A percentile compares a stretch with the other conserved stretches of the same genome.
Conservation (phyloP, 1,140 invertebrate genomes). For the Trypoxylus dichotomus region DNA sequence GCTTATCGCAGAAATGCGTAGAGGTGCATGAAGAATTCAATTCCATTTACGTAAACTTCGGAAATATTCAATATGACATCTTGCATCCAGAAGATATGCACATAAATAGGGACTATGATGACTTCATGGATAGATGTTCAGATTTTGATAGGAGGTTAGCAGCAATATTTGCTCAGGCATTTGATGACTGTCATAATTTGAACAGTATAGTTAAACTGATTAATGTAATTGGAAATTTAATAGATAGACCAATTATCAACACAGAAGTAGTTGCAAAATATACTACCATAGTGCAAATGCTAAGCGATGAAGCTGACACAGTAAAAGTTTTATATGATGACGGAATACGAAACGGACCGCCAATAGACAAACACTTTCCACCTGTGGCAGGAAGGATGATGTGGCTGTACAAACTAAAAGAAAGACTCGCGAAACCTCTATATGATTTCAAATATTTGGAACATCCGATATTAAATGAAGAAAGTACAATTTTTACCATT, state of each 20-base stretch:
- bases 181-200: constrained; percentile 75
- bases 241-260: constrained; percentile 72
- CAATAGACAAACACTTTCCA: constrained; percentile 71
- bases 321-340: constrained; percentile 63
- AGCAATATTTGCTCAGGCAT: constrained; percentile 73
- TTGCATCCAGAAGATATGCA: constrained; percentile 68
- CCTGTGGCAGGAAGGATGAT: constrained; percentile 71
- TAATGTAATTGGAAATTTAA: constrained; percentile 71
- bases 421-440: constrained; percentile 64
- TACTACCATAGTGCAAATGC: constrained; percentile 58
- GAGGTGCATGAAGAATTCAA: constrained; percentile 71
- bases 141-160: constrained; percentile 76
- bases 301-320: constrained; percentile 67
- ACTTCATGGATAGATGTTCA: constrained; percentile 59
- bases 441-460: constrained; percentile 60
- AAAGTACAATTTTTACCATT: constrained; percentile 46
- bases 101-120: constrained; percentile 65
- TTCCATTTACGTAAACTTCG: constrained; percentile 68
- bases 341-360: constrained; percentile 55
- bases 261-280: constrained; percentile 66
- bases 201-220: constrained; percentile 68
- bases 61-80: constrained; percentile 69
- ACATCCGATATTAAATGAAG: constrained; percentile 52
- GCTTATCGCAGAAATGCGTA: constrained; percentile 57
- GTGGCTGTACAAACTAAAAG: constrained; percentile 70